Percentiles rank a stretch among this genome's conserved stretches.
These are phyloP conservation scores for Drosophila varians DNA, from an alignment of 1,140 invertebrate species.

Conservation along the genomic window DNA sequence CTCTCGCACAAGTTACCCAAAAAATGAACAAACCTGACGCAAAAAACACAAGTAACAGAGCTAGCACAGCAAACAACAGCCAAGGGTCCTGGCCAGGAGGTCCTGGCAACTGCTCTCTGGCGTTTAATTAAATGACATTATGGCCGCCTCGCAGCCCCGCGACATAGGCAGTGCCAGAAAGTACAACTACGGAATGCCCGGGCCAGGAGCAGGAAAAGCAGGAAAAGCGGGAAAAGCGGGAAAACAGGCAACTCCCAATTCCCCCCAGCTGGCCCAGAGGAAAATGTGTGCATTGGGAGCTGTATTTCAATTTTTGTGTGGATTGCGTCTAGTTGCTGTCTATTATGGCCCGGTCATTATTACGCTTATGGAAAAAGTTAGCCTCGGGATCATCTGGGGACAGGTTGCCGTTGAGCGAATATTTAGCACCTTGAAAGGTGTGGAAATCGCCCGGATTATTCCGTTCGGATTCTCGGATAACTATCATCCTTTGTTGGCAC, in stretches of 20 bases:
- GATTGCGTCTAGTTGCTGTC: conserved; percentile 58
- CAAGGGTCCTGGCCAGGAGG: conserved; percentile 14
- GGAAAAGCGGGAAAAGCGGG: not conserved
- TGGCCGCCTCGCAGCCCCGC: conserved; percentile 40
- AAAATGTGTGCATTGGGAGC: conserved; percentile 71
- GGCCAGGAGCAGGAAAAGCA: not conserved
- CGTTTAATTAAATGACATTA: conserved; percentile 83
- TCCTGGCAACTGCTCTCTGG: conserved; percentile 68
- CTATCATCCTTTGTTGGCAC: not conserved
- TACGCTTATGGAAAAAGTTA: conserved; percentile 53
- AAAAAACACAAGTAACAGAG: conserved; percentile 27
- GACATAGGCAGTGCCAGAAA: conserved; percentile 70
- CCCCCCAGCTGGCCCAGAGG: conserved; percentile 8
- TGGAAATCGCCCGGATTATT: not conserved
- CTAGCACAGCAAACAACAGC: conserved; percentile 25
- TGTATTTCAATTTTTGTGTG: conserved; percentile 74
- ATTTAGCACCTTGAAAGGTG: conserved; percentile 48
- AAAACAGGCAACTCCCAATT: conserved; percentile 16
- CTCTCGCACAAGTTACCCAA: conserved; percentile 43
- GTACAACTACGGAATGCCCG: conserved; percentile 40
- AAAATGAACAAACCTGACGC: conserved; percentile 7
- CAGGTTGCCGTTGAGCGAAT: conserved; percentile 14
- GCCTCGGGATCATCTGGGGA: conserved; percentile 31
- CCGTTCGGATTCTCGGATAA: not conserved
- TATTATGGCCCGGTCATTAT: conserved; percentile 51